phyloP scores from a whole-genome alignment of 2,888 invertebrate genomes.

The Laothoe populi region DNA sequence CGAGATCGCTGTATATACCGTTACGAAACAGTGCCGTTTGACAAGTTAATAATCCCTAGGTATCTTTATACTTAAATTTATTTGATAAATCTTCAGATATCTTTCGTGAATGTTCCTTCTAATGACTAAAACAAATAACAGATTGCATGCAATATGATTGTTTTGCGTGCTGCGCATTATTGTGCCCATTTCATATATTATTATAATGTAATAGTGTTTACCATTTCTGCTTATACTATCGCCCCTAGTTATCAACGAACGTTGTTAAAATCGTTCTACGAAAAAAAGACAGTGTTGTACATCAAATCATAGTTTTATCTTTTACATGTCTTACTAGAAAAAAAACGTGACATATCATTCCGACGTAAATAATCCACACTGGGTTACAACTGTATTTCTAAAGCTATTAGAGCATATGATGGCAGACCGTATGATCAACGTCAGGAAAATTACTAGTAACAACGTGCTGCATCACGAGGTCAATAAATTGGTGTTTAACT shows the following conservation, averaged over 20 bases:
- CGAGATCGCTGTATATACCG: constrained; percentile 15
- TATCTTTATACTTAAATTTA: constrained; percentile 13
- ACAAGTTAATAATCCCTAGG: constrained; percentile 27
- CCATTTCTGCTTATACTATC: not conserved
- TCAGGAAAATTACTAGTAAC: constrained; percentile 63
- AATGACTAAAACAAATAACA: not conserved
- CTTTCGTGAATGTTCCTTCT: not conserved
- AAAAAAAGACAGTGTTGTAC: not conserved
- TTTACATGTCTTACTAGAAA: constrained; percentile 8
- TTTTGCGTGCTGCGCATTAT: constrained; percentile 17
- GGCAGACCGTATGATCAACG: constrained; percentile 57
- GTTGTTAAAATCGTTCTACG: not conserved
- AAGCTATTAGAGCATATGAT: constrained; percentile 67
- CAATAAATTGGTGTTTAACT: constrained; percentile 50
- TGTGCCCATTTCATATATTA: not conserved
- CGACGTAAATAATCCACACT: constrained; percentile 42
- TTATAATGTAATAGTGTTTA: constrained; percentile 1
- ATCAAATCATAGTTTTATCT: constrained; percentile 14
- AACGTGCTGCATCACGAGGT: constrained; percentile 51
- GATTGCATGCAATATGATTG: not conserved
- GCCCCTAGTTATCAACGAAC: constrained; percentile 3
- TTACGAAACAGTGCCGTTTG: constrained; percentile 25
- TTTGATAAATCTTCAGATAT: constrained; percentile 21
- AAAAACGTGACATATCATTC: constrained; percentile 36
- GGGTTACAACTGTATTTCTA: constrained; percentile 56